A percentile compares a stretch with the other conserved stretches of the same genome.
Evolutionary conservation across 2,797 vertebrate genomes (phyloP).

Genomic region (Setipinna tenuifilis): DNA sequence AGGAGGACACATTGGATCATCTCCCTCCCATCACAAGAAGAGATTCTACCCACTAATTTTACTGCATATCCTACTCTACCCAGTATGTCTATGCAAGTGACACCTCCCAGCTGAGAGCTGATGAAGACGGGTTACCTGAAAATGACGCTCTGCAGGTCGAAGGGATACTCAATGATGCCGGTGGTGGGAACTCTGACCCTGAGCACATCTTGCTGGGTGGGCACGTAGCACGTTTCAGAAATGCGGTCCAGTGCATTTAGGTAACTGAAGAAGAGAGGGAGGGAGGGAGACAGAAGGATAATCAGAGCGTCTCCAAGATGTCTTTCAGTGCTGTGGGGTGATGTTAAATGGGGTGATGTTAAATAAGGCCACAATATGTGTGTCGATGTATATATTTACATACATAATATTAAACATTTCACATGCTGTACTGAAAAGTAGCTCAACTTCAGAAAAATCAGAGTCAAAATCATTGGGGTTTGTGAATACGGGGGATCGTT

Average conservation of each 20-base stretch:
- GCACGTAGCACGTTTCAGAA: conserved; percentile 72
- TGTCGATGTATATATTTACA: not conserved
- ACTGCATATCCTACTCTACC: too few relatives aligned
- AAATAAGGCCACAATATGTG: too few relatives aligned
- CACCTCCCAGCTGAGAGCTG: not conserved
- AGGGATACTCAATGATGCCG: conserved; percentile 85
- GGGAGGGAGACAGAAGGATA: not conserved
- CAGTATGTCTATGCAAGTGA: too few relatives aligned
- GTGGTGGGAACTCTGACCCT: conserved; percentile 83
- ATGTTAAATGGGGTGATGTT: too few relatives aligned
- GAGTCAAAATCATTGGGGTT: not conserved
- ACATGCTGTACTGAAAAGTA: not conserved
- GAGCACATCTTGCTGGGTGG: conserved; percentile 84
- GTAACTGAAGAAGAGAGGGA: conserved; percentile 69
- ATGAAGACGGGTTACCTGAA: conserved; percentile 77
- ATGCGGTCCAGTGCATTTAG: conserved; percentile 81
- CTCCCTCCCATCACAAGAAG: not conserved
- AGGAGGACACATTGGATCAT: not conserved
- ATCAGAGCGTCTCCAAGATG: not conserved
- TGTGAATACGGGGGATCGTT: not conserved
- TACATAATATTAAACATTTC: not conserved
- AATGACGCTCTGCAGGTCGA: conserved; percentile 83
- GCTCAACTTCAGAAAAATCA: not conserved
- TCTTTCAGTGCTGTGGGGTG: not conserved
- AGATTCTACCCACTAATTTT: not conserved